Evolutionary conservation across 1,140 invertebrate species (phyloP).

Genomic region (Sminthurides bifidus): DNA sequence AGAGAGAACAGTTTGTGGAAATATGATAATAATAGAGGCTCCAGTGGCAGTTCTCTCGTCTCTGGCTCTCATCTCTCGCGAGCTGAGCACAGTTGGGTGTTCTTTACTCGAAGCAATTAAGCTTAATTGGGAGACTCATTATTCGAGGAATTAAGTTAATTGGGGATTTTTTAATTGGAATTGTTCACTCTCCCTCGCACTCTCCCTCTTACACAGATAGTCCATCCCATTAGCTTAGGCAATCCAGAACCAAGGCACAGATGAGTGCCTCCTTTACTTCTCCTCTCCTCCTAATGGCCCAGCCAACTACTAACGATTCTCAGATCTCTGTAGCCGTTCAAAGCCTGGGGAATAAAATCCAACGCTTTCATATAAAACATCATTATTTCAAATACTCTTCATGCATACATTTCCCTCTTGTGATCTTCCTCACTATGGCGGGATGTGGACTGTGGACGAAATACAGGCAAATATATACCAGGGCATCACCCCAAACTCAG

Average conservation of each 20-base stretch:
- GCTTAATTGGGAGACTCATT: conserved; percentile 34
- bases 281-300: too few species aligned
- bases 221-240: background rate
- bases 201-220: background rate
- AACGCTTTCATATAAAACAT: too few species aligned
- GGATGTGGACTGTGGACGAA: too few species aligned
- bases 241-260: background rate
- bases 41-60: background rate
- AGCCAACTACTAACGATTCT: too few species aligned
- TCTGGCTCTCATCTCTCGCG: background rate
- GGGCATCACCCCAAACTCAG: too few species aligned
- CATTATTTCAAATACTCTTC: too few species aligned
- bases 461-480: too few species aligned
- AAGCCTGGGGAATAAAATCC: too few species aligned
- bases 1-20: background rate
- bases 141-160: conserved; percentile 33
- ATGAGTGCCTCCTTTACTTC: background rate
- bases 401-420: too few species aligned
- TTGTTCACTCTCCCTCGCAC: conserved; percentile 21
- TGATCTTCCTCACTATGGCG: too few species aligned
- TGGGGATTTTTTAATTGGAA: conserved; percentile 33
- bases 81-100: background rate
- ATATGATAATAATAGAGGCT: too few species aligned
- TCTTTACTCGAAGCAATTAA: conserved; percentile 31
- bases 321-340: too few species aligned